Percentiles rank a stretch among this genome's conserved stretches.
phyloP scores from a whole-genome alignment of 23 tunicate species.

The Halocynthia roretzi region DNA sequence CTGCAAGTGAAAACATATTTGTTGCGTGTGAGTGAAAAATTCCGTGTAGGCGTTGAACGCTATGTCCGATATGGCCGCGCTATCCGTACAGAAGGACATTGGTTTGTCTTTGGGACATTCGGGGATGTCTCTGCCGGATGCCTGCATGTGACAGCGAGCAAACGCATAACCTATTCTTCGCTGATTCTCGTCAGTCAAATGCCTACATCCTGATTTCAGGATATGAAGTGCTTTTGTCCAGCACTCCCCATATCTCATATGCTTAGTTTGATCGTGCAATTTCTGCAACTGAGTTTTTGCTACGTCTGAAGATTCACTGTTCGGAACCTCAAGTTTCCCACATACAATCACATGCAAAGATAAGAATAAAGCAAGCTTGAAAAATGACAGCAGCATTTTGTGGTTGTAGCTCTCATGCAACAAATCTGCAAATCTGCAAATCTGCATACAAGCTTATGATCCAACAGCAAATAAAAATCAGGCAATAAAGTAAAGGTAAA shows the following conservation, averaged over 20 bases:
- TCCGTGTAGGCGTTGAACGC: constrained; percentile 84
- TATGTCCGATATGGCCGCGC: constrained; percentile 35
- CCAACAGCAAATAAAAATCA: no score
- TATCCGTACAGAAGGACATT: constrained; percentile 65
- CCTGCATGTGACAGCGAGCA: constrained; percentile 81
- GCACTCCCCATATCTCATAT: constrained; percentile 84
- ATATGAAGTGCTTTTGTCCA: constrained; percentile 72
- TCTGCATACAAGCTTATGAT: no score
- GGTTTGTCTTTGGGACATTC: constrained; percentile 45
- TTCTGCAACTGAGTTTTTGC: constrained; percentile 52
- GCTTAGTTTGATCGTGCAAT: constrained; percentile 53
- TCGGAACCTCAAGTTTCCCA: constrained; percentile 40
- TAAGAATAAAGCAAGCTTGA: no score
- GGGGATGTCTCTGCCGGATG: constrained; percentile 75
- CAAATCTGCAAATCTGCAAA: no score
- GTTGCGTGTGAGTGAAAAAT: constrained; percentile 84
- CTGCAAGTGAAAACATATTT: constrained; percentile 90
- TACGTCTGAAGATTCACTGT: constrained; percentile 26
- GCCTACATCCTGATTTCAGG: constrained; percentile 53
- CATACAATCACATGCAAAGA: not conserved
- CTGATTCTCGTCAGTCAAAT: constrained; percentile 69
- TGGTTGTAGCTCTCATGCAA: no score
- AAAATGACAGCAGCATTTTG: no score
- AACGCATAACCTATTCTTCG: constrained; percentile 88
- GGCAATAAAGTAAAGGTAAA: no score